Evolutionary conservation across 2,113 vertebrate species (phyloP).

Genomic region (Lagopus muta): DNA sequence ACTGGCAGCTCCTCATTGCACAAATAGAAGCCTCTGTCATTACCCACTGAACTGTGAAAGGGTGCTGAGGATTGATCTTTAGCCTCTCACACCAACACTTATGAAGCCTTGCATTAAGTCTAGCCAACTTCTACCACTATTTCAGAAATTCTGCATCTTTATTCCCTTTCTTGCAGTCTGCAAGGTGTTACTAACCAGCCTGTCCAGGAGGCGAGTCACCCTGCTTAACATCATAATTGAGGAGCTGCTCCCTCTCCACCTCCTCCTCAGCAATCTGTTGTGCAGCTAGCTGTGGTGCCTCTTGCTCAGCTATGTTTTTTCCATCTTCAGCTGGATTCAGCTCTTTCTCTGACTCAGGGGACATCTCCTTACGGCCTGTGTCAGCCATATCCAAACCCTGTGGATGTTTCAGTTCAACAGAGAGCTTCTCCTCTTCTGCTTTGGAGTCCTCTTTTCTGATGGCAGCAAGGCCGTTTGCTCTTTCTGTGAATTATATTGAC

Average conservation of each 20-base stretch:
- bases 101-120: neutral
- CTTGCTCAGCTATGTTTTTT: neutral
- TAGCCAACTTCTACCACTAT: neutral
- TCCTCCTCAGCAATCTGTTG: conserved; percentile 56
- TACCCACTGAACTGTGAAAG: accelerated
- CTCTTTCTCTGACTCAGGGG: neutral
- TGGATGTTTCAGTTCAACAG: neutral
- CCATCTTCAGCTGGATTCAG: neutral
- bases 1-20: neutral
- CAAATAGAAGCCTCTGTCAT: neutral
- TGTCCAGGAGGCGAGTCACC: neutral
- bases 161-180: neutral
- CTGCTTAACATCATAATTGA: conserved; percentile 26
- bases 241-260: conserved; percentile 73
- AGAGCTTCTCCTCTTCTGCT: conserved; percentile 7
- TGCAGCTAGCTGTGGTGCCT: accelerated
- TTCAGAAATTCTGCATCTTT: neutral
- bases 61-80: neutral
- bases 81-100: neutral
- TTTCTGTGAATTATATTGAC: conserved; percentile 42
- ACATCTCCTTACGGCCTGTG: neutral
- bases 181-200: conserved; percentile 59
- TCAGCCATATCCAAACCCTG: neutral
- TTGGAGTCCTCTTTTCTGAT: neutral
- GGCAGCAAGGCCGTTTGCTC: neutral